Percentiles rank a stretch among this genome's conserved stretches.
These are phyloP conservation scores for Chelonoidis abingdonii DNA, from an alignment of 2,113 vertebrate species.

Conservation along the genomic window DNA sequence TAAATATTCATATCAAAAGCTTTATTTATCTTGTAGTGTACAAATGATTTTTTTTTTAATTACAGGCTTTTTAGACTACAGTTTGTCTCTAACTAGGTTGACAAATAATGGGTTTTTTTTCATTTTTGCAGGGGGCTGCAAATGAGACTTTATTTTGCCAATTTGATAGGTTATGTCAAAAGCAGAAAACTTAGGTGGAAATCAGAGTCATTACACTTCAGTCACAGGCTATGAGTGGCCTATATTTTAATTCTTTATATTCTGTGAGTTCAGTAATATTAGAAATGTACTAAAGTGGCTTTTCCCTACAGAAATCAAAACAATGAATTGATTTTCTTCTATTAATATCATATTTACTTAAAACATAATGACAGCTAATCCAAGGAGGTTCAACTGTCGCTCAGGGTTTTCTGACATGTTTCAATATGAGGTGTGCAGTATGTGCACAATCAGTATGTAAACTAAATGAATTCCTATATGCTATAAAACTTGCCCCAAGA, in stretches of 20 bases:
- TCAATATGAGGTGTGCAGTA: not conserved
- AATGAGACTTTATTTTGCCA: not conserved
- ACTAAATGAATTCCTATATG: not conserved
- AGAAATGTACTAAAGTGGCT: not conserved
- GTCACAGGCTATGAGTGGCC: not conserved
- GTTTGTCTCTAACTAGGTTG: not conserved
- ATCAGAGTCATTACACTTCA: not conserved
- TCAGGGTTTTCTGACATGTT: not conserved
- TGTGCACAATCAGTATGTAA: accelerated
- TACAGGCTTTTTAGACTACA: not conserved
- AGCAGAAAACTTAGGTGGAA: not conserved
- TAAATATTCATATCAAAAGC: not conserved
- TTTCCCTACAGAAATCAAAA: not conserved
- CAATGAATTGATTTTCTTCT: not conserved
- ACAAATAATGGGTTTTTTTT: not conserved
- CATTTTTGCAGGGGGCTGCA: not conserved
- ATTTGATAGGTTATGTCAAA: not conserved
- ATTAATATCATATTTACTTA: not conserved
- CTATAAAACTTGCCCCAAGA: not conserved
- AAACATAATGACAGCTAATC: not conserved
- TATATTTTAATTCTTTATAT: not conserved
- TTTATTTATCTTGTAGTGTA: not conserved
- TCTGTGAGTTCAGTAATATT: not conserved
- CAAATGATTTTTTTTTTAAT: conserved; percentile 14
- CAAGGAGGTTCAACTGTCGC: not conserved